These are phyloP conservation scores for Drosophila lutescens DNA, from an alignment of 2,888 invertebrate species.

Conservation along the genomic window DNA sequence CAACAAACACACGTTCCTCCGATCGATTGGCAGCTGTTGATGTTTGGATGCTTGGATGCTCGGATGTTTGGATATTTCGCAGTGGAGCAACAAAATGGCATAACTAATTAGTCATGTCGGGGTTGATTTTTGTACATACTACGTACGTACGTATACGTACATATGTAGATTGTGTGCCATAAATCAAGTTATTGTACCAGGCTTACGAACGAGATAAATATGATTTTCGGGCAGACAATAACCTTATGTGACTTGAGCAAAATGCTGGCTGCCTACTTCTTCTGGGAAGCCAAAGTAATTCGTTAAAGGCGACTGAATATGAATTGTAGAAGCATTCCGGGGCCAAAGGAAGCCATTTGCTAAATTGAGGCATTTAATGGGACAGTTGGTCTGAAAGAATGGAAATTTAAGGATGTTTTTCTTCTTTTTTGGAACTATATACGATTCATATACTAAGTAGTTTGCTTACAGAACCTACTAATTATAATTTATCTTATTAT, in stretches of 20 bases:
- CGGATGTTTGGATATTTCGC: background rate
- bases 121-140: constrained; percentile 26
- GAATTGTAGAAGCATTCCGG: background rate
- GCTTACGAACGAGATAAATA: constrained; percentile 31
- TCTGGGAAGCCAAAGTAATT: constrained; percentile 16
- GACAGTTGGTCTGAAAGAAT: no score
- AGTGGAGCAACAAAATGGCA: constrained; percentile 16
- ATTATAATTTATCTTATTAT: no score
- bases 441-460: no score
- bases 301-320: constrained; percentile 11
- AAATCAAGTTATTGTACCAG: constrained; percentile 57
- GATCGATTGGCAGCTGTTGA: constrained; percentile 43
- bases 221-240: constrained; percentile 29
- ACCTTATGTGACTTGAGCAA: constrained; percentile 16
- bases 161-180: constrained; percentile 51
- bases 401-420: background rate
- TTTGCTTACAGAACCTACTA: no score
- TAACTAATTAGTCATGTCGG: constrained; percentile 51
- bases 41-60: background rate
- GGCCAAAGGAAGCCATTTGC: constrained; percentile 6
- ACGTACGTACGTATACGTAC: background rate
- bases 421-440: no score
- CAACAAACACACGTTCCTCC: background rate
- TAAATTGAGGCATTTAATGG: background rate
- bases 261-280: constrained; percentile 28